Base-by-base conservation (phyloP, 2,888 invertebrate species). In the Pammene fasciana region DNA sequence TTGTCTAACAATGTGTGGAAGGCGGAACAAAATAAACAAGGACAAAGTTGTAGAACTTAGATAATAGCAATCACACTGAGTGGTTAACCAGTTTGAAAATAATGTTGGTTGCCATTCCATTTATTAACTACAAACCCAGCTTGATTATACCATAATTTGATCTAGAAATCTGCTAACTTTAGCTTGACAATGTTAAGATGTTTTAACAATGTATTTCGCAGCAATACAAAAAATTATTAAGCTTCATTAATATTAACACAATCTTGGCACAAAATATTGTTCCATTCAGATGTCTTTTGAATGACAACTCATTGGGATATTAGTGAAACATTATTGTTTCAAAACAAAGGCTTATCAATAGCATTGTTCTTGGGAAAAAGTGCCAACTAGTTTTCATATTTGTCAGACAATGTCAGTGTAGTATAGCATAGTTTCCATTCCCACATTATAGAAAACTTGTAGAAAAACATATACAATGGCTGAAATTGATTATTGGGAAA, bases 381-480 rank as follows among this genome's bases (percentile, higher is more conserved):
- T 55, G 48, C 59, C 34, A 46, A 55, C 59, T 43, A 55, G 60
- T 70, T 70, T 68, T 65, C 46, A 65, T 70, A 55, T 45, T 55
- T 36, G 4, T 16, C 34, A 68, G 38, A 79, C 73, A 77, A 78
- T 75, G 76, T 72, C 76, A 78, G 59, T 74, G 71, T 16, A 60
- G 34, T 74, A 71, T 48, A 60, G 34, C 60, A 62, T 71, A 74
- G 75, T 81, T 84, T 83, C 74, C 71, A 78, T 85, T 84, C 82
- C 78, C 83, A 84, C 84, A 81, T 72, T 73, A 79, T 65, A 78
- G 73, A 80, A 79, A 76, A 73, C 59, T 62, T 73, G 66, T 62
- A 62, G 41, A 68, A 67, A 56, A 66, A 65, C 46, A 16, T 61
- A 59, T 72, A 75, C 72, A 75, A 74, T 75, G 45, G 72, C 56